Percentiles rank a stretch among this genome's conserved stretches.
Evolutionary conservation across 2,888 invertebrate genomes (phyloP).

Genomic region (Phalera bucephala): DNA sequence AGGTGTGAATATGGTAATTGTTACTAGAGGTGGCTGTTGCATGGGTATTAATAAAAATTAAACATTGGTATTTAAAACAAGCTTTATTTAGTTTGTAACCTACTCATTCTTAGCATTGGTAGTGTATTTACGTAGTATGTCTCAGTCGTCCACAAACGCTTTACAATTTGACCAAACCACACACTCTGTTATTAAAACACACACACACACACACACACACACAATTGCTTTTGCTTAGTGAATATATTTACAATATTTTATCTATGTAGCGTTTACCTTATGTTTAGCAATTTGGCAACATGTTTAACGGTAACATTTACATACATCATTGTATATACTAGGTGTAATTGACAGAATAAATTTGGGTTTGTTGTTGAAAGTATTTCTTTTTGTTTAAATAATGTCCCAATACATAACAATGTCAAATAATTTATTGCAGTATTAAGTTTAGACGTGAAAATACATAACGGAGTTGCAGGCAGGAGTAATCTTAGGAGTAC

Average conservation of each 20-base stretch:
- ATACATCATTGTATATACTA: constrained; percentile 54
- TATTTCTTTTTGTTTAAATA: not conserved
- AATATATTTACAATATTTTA: constrained; percentile 74
- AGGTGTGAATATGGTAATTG: too few species aligned
- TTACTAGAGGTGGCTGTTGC: not conserved
- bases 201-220: too few species aligned
- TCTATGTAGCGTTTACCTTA: constrained; percentile 69
- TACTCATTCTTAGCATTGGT: constrained; percentile 60
- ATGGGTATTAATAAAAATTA: constrained; percentile 22
- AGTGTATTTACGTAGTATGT: constrained; percentile 55
- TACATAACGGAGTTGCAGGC: constrained; percentile 15
- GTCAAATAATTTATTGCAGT: too few species aligned
- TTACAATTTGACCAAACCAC: constrained; percentile 56
- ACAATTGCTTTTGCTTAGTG: constrained; percentile 63
- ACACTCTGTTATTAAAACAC: constrained; percentile 59
- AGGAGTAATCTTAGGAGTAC: constrained; percentile 28
- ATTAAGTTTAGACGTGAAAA: too few species aligned
- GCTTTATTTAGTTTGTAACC: constrained; percentile 75
- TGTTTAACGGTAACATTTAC: constrained; percentile 70
- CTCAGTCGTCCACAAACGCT: constrained; percentile 53
- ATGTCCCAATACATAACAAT: too few species aligned
- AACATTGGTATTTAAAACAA: constrained; percentile 68
- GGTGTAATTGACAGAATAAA: constrained; percentile 74
- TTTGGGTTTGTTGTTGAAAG: too few species aligned
- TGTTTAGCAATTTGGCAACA: constrained; percentile 77